phyloP scores from a whole-genome alignment of 2,797 vertebrate genomes.

The Choloepus didactylus region DNA sequence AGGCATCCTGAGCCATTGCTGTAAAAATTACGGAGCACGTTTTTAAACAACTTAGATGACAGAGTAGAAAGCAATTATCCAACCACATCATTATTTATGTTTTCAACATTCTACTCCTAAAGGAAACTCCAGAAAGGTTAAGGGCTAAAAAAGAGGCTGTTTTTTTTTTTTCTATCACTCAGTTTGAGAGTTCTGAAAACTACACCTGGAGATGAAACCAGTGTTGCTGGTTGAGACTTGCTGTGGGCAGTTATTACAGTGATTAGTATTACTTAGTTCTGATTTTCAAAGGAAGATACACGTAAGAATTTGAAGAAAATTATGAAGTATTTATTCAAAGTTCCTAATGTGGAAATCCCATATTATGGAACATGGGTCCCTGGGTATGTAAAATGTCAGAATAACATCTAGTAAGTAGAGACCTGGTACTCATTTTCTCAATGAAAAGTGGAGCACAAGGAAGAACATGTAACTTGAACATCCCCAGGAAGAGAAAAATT shows the following conservation, averaged over 20 bases:
- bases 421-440: neutral
- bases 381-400: neutral
- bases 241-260: neutral
- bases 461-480: neutral
- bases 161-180: neutral
- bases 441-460: neutral
- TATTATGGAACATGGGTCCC: neutral
- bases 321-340: neutral
- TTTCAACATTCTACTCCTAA: neutral
- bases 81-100: neutral
- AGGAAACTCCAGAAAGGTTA: neutral
- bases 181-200: neutral
- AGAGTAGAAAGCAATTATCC: neutral
- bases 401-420: neutral
- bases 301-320: neutral
- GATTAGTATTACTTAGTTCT: neutral
- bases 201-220: neutral
- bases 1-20: neutral
- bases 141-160: neutral
- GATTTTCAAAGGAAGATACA: neutral
- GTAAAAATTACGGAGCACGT: neutral
- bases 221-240: neutral
- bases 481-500: neutral
- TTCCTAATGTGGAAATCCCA: neutral
- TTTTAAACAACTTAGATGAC: neutral